These are phyloP conservation scores for Mesocricetus auratus DNA, from an alignment of 2,113 vertebrate genomes.

Conservation along the genomic window DNA sequence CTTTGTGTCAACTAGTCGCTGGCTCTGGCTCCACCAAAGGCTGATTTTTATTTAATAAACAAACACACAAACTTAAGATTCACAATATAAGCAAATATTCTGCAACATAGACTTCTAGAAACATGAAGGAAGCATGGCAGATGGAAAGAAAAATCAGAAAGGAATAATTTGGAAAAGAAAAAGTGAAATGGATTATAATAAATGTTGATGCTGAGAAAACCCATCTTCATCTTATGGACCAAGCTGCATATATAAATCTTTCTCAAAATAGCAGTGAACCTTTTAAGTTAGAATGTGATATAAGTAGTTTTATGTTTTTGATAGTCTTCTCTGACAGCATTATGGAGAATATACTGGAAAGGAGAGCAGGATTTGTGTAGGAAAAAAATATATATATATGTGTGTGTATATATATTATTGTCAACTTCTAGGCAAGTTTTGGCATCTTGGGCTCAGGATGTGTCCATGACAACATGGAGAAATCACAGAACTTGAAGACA, in stretches of 20 bases:
- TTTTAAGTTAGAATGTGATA: not conserved
- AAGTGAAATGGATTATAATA: not conserved
- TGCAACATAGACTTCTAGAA: not conserved
- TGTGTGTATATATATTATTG: not conserved
- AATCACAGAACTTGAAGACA: not conserved
- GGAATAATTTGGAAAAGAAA: not conserved
- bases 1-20: not conserved
- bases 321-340: not conserved
- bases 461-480: not conserved
- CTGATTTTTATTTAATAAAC: not conserved
- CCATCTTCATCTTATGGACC: not conserved
- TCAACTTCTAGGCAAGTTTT: not conserved
- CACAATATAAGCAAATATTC: not conserved
- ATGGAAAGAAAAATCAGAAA: not conserved
- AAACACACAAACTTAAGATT: not conserved
- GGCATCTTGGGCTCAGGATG: not conserved
- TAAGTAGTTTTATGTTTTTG: not conserved
- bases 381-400: too few relatives aligned
- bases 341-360: not conserved
- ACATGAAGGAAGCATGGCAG: not conserved
- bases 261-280: conserved; percentile 8
- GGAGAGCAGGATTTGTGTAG: not conserved
- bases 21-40: not conserved
- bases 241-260: conserved; percentile 10
- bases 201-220: not conserved